phyloP scores from a whole-genome alignment of 2,797 vertebrate genomes.

The Lepus townsendii region DNA sequence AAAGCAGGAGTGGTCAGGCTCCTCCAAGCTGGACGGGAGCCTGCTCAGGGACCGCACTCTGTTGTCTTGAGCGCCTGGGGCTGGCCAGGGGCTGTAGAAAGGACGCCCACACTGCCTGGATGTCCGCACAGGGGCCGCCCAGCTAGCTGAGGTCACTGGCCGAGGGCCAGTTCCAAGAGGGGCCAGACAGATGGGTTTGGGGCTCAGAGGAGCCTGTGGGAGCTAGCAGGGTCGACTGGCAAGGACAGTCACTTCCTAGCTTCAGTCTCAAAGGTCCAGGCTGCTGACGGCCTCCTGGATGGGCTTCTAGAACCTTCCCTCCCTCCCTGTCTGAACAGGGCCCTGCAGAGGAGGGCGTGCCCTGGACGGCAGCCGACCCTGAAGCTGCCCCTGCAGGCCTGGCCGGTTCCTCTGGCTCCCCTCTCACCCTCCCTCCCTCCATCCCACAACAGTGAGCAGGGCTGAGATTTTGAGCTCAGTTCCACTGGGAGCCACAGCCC shows the following conservation, averaged over 20 bases:
- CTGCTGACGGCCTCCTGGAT: neutral
- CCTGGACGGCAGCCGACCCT: neutral
- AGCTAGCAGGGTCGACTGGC: conserved; percentile 36
- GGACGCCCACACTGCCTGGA: neutral
- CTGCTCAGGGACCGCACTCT: neutral
- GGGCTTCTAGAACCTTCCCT: neutral
- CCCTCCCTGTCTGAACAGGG: neutral
- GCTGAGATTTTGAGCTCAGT: neutral
- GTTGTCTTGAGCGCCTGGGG: neutral
- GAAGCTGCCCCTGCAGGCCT: neutral
- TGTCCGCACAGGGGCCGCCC: rapidly evolving
- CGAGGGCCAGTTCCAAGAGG: conserved; percentile 1
- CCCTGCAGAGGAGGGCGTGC: neutral
- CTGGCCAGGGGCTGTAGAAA: neutral
- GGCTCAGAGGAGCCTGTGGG: conserved; percentile 18
- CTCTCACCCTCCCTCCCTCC: neutral
- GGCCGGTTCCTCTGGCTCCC: rapidly evolving
- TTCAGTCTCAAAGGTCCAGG: conserved; percentile 1
- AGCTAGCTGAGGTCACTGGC: neutral
- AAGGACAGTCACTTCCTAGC: conserved; percentile 55
- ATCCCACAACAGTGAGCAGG: neutral
- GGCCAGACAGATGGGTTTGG: conserved; percentile 57
- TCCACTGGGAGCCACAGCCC: neutral
- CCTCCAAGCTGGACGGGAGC: neutral
- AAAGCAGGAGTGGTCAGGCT: neutral